Base-by-base conservation (phyloP, 2,113 vertebrate genomes). In the Pseudopipra pipra region DNA sequence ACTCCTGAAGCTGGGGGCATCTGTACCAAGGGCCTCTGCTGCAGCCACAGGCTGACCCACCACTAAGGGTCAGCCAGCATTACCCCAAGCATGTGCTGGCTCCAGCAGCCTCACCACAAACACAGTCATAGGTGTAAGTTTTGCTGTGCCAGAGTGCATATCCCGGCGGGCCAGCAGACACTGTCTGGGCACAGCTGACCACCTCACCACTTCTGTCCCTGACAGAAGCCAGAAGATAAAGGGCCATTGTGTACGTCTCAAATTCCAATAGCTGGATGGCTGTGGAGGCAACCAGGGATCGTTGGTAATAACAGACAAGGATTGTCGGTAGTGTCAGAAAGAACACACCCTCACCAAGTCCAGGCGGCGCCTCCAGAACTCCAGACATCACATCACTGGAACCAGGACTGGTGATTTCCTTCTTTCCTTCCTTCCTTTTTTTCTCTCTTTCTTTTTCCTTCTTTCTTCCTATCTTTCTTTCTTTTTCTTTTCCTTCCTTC, bases 1-100 rank as follows among this genome's bases (percentile, higher is more conserved):
- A 12, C 4, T 6, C 9, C 39, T 0, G 6, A 2, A 5, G 3
- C 0, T 1, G 37, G 1, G 19, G 14, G 0, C 24, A 22, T 16
- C 13, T 5, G 8, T 33, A 65, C 41, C 46, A 22, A 61, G 47
- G 24, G 5, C 31, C 51, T 27, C n/a, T 22, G 22, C 61, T 24
- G 33, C 33, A 39, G 67, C 43, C 15, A 30, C 2, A 1, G 41
- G 59, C 41, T 12, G 19, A 20, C 27, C 27, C 12, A 6, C 14
- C 4, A 0, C 71, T 15, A 1, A 41, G 44, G 30, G 18, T 39
- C 47, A 8, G 35, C 1, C 73, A 47, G 37, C 5, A 3, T 4
- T 33, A 18, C 39, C 21, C 18, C 17, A 31, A 1, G 9, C 2
- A 7, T 0, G 0, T 11, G 22, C 47, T 17, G 54, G 33, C 28